phyloP scores from a whole-genome alignment of 2,797 vertebrate species.

The Sphenopsis melanotis region DNA sequence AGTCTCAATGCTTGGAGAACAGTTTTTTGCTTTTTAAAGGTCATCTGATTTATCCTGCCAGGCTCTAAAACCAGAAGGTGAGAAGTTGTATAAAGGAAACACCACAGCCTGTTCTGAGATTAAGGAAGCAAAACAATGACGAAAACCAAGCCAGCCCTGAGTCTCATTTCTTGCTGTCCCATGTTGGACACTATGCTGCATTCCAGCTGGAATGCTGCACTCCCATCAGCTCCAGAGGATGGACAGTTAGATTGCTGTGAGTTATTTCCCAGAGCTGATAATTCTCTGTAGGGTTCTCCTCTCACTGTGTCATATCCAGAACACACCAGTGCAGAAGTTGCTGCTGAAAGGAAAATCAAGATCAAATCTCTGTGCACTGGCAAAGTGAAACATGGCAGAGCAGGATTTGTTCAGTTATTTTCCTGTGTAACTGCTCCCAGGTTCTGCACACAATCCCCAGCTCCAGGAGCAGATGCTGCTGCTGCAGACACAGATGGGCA shows the following conservation, averaged over 20 bases:
- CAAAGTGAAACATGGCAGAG: not conserved
- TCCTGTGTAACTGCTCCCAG: not conserved
- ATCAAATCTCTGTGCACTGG: not conserved
- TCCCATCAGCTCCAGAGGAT: not conserved
- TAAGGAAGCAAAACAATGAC: not conserved
- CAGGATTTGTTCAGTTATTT: rapidly evolving
- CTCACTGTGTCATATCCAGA: not conserved
- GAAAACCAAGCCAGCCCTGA: not conserved
- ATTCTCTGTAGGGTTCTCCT: not conserved
- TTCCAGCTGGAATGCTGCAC: not conserved
- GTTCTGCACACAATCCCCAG: not conserved
- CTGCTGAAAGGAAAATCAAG: not conserved
- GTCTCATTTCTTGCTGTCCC: not conserved
- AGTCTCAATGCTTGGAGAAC: not conserved
- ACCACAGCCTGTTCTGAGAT: not conserved
- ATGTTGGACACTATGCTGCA: rapidly evolving
- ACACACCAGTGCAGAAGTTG: not conserved
- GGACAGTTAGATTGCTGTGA: rapidly evolving
- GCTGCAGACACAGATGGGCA: not conserved
- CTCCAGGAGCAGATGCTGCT: not conserved
- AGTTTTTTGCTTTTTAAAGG: slow-evolving; percentile 11
- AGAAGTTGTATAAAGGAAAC: not conserved
- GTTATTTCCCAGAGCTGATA: not conserved
- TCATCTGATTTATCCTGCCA: not conserved
- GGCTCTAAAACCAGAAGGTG: not conserved